Base-by-base conservation (phyloP, 2,888 invertebrate species). In the Protodeltote pygarga region DNA sequence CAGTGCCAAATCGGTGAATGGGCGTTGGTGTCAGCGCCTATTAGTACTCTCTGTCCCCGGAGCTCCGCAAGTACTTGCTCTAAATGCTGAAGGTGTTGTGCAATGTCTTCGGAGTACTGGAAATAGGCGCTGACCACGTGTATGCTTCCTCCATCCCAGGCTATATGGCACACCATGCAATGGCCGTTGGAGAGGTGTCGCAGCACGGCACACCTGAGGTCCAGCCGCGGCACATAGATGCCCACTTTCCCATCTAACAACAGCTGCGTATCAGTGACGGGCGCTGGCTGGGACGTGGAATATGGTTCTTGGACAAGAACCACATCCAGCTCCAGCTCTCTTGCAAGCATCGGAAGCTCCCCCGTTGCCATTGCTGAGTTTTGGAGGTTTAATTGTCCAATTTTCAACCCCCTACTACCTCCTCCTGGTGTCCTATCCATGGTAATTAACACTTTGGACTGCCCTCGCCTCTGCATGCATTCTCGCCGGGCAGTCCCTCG, bases 1-100 rank as follows among this genome's bases (percentile, higher is more conserved):
- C 60, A 62, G 27, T 50, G 40, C 67, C 72, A 75, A 8, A 73
- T 2, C 0, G 70, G 69, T 0, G 71, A 76, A 39, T 74, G 71
- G 0, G 74, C 59, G 14, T 75, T 75, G 3, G 28, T 25, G 37
- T 75, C 75, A 0, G 49, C 49, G 0, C 65, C 59, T 0, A 74
- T 25, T 0, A 74, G 3, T 0, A 72, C 39, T 0, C 8, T 17
- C 0, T 5, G 14, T 0, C 65, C 67, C 0, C 14, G 1, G 0
- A 72, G 33, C 0, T 0, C 3, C 0, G 48, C 34, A 9, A 73
- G 29, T 0, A 66, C 64, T 0, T 3, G 2, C 0, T 34, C 52
- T 0, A 73, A 28, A 3, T 70, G 54, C 4, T 35, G 11, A 0
- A 54, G 0, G 1, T 47, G 44, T 0, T n/a, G 1, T 0, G 15